Percentiles rank a stretch among this genome's conserved stretches.
phyloP scores from a whole-genome alignment of 2,888 invertebrate species.

The Anthrax anthrax region DNA sequence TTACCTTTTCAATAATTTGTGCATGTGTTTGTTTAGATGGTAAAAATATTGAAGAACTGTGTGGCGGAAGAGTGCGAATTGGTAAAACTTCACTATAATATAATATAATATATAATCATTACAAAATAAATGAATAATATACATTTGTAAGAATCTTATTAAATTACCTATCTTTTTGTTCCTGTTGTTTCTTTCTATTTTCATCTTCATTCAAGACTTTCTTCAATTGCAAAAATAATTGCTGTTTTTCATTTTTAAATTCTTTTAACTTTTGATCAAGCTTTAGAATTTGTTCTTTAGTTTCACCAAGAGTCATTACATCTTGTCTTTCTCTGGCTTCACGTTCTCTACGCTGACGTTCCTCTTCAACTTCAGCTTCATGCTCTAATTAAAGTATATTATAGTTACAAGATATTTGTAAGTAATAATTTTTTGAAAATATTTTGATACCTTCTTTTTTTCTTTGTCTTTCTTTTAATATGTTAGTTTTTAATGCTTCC shows the following conservation, averaged over 20 bases:
- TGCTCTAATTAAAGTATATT: conserved; percentile 62
- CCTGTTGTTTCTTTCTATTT: conserved; percentile 55
- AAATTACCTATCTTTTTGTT: conserved; percentile 22
- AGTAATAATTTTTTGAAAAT: no score
- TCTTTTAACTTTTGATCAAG: conserved; percentile 65
- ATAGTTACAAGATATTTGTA: no score
- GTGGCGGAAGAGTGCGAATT: conserved; percentile 39
- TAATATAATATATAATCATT: no score
- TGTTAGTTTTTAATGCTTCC: conserved; percentile 73
- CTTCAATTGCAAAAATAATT: conserved; percentile 79
- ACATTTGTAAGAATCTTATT: background rate
- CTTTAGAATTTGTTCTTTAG: conserved; percentile 78
- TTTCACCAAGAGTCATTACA: conserved; percentile 55
- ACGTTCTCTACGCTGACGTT: conserved; percentile 69
- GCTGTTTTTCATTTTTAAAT: conserved; percentile 82
- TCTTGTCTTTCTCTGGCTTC: conserved; percentile 85
- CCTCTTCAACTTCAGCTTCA: conserved; percentile 82
- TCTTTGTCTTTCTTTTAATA: conserved; percentile 71
- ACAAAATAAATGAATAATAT: background rate
- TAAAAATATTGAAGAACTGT: conserved; percentile 42
- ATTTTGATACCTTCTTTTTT: conserved; percentile 74
- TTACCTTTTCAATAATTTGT: conserved; percentile 24
- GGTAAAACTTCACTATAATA: conserved; percentile 42
- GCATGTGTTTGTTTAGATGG: conserved; percentile 38
- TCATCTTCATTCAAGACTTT: conserved; percentile 94